phyloP scores from a whole-genome alignment of 2,797 vertebrate species.

The Pipistrellus kuhlii region DNA sequence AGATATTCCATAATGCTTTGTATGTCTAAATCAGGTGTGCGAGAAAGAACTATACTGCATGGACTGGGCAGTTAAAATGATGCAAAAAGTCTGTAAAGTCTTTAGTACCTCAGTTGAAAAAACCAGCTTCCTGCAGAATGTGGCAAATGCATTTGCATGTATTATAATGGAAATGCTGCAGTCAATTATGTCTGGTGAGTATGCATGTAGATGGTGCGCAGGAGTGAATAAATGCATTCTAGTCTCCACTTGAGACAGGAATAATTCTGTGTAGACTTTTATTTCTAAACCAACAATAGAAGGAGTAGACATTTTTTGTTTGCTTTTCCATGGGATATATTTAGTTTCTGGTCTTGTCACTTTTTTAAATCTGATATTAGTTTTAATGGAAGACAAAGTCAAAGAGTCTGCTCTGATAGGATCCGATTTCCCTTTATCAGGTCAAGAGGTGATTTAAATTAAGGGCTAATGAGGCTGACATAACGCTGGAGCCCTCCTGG shows the following conservation, averaged over 20 bases:
- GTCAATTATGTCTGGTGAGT: conserved; percentile 88
- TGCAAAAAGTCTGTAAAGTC: conserved; percentile 91
- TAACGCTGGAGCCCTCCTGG: not conserved
- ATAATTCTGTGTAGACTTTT: not conserved
- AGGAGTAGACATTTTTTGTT: conserved; percentile 19
- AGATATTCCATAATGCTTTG: not conserved
- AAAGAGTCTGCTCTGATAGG: not conserved
- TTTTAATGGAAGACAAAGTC: not conserved
- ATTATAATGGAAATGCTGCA: conserved; percentile 90
- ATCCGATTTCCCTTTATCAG: too few relatives aligned
- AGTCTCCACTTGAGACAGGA: not conserved
- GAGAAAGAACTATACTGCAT: conserved; percentile 95
- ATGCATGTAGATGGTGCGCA: fast-evolving
- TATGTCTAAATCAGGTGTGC: conserved; percentile 89
- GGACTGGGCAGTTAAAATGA: conserved; percentile 93
- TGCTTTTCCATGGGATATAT: conserved; percentile 31
- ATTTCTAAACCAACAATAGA: conserved; percentile 2
- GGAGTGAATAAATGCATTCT: not conserved
- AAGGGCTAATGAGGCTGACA: not conserved
- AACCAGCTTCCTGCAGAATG: conserved; percentile 90
- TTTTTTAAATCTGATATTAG: not conserved
- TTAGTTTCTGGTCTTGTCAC: conserved; percentile 45
- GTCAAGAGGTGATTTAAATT: too few relatives aligned
- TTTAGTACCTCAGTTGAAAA: conserved; percentile 87
- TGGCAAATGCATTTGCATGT: conserved; percentile 91